Conservation (phyloP, 2,888 invertebrate genomes). For the Ichneumoninae sp. region DNA sequence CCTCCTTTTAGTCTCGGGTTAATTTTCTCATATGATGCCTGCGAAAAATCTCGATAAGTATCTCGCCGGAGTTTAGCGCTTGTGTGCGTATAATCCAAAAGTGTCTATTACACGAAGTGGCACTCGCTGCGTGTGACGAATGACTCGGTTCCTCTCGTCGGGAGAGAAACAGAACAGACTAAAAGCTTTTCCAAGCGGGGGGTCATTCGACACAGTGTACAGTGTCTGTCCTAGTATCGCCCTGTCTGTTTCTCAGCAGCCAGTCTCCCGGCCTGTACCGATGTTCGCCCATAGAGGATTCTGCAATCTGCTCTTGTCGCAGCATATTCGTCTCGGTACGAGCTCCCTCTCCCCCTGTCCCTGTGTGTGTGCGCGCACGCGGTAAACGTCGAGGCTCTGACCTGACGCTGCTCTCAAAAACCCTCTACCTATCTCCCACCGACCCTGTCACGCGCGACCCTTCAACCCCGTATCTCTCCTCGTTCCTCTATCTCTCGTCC, state of each 20-base stretch:
- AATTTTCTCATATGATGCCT: not conserved
- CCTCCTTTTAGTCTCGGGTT: not conserved
- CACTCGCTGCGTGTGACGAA: slow-evolving; percentile 59
- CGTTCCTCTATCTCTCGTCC: slow-evolving; percentile 54
- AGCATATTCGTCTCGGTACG: slow-evolving; percentile 60
- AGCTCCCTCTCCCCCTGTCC: slow-evolving; percentile 57
- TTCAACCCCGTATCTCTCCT: slow-evolving; percentile 48
- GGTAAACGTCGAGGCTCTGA: slow-evolving; percentile 31
- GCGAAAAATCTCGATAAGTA: slow-evolving; percentile 14
- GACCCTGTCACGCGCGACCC: slow-evolving; percentile 59
- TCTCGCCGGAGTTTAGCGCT: slow-evolving; percentile 14
- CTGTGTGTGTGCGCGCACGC: slow-evolving; percentile 45
- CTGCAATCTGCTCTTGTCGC: slow-evolving; percentile 58
- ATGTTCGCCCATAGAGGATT: slow-evolving; percentile 45
- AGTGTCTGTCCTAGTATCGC: slow-evolving; percentile 71
- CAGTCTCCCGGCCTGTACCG: slow-evolving; percentile 61
- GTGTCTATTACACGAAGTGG: slow-evolving; percentile 60
- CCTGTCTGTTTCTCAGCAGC: slow-evolving; percentile 70
- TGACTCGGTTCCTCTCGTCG: slow-evolving; percentile 65
- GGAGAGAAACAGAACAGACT: slow-evolving; percentile 62
- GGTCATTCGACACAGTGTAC: slow-evolving; percentile 68
- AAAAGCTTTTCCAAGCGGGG: slow-evolving; percentile 79
- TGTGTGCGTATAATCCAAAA: slow-evolving; percentile 38
- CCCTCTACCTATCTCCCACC: slow-evolving; percentile 43
- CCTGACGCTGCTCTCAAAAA: slow-evolving; percentile 31